These are phyloP conservation scores for Poecilia velifera DNA, from an alignment of 2,797 vertebrate genomes.

Conservation along the genomic window DNA sequence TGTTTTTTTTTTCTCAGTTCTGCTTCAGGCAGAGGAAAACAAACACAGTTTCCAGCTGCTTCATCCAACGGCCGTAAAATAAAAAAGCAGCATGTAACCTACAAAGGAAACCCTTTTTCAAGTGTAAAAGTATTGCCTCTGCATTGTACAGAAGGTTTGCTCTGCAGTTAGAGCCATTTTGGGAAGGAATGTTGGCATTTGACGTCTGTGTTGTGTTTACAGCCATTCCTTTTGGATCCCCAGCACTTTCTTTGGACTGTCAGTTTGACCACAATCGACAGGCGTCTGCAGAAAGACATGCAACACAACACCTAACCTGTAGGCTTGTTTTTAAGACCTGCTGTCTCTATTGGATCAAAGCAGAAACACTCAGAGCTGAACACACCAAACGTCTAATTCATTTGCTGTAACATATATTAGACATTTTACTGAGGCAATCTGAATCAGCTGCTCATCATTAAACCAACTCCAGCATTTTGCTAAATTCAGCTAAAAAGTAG, in stretches of 20 bases:
- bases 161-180: background rate
- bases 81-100: conserved; percentile 1
- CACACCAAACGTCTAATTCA: conserved; percentile 2
- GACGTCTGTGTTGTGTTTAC: background rate
- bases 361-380: background rate
- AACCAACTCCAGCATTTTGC: background rate
- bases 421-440: conserved; percentile 18
- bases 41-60: background rate
- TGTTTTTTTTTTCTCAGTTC: conserved; percentile 14
- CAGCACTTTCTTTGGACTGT: conserved; percentile 21
- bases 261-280: background rate
- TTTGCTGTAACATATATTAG: conserved; percentile 3
- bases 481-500: background rate
- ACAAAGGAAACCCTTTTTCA: background rate
- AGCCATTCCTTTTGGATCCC: conserved; percentile 14
- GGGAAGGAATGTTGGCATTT: conserved; percentile 15
- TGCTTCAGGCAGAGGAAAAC: conserved; percentile 15
- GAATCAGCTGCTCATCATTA: background rate
- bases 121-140: background rate
- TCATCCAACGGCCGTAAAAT: background rate
- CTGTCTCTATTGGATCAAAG: background rate
- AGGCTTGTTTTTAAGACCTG: background rate
- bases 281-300: conserved; percentile 2
- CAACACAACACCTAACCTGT: conserved; percentile 9
- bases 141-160: background rate